phyloP scores from a whole-genome alignment of 2,797 vertebrate genomes.

The Cephalopachus bancanus region DNA sequence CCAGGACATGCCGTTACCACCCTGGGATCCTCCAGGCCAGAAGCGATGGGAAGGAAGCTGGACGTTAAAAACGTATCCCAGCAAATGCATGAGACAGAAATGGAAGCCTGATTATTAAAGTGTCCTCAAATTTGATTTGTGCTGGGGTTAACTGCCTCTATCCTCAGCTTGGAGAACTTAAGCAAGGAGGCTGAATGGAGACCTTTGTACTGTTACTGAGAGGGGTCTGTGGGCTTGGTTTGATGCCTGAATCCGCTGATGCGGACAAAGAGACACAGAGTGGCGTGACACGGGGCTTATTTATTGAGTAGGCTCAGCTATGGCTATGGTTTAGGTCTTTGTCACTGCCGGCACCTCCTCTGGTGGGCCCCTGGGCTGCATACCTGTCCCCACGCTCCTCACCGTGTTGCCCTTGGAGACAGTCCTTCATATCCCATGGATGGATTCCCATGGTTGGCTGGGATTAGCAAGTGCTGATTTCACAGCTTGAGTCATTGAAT shows the following conservation, averaged over 20 bases:
- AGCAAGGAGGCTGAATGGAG: conserved; percentile 78
- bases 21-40: background rate
- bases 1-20: background rate
- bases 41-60: background rate
- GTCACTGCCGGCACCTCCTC: background rate
- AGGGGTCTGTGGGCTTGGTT: conserved; percentile 84
- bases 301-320: conserved; percentile 66
- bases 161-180: conserved; percentile 28
- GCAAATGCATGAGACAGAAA: conserved; percentile 55
- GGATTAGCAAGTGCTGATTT: background rate
- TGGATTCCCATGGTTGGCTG: background rate
- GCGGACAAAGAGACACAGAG: conserved; percentile 81
- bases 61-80: background rate
- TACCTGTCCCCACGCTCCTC: background rate
- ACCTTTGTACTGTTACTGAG: conserved; percentile 81
- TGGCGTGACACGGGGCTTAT: conserved; percentile 66
- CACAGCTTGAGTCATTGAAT: background rate
- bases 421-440: background rate
- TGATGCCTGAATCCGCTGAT: conserved; percentile 84
- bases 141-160: conserved; percentile 36
- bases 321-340: conserved; percentile 77
- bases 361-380: background rate
- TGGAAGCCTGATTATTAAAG: too few species aligned
- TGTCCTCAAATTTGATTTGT: conserved; percentile 52
- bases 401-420: rapidly evolving